phyloP scores from a whole-genome alignment of 2,888 invertebrate genomes.

The Stenolophus ochropezus region DNA sequence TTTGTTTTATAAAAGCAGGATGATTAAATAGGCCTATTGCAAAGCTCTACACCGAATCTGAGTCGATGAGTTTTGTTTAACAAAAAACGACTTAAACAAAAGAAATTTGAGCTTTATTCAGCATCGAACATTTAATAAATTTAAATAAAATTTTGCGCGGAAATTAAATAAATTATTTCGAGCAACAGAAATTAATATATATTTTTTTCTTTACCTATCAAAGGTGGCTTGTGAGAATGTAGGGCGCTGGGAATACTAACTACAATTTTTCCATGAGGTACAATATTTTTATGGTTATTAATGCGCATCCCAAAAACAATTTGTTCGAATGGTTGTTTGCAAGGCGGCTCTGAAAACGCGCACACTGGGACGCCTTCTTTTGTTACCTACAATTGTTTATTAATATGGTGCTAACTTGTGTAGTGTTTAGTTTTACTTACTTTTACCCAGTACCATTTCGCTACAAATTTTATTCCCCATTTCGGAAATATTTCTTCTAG shows the following conservation, averaged over 20 bases:
- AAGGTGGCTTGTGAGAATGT: constrained; percentile 96
- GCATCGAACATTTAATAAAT: too few relatives aligned
- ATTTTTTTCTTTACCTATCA: constrained; percentile 77
- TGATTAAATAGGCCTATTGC: too few relatives aligned
- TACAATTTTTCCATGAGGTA: constrained; percentile 78
- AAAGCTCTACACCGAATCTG: too few relatives aligned
- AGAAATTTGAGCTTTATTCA: too few relatives aligned
- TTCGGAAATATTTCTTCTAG: constrained; percentile 83
- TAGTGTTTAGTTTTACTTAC: constrained; percentile 70
- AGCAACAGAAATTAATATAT: too few relatives aligned
- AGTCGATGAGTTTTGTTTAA: too few relatives aligned
- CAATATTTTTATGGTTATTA: constrained; percentile 61
- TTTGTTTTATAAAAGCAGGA: too few relatives aligned
- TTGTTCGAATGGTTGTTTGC: constrained; percentile 93
- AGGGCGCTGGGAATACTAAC: constrained; percentile 92
- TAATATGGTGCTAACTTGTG: too few relatives aligned
- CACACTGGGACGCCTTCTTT: constrained; percentile 81
- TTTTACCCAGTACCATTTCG: constrained; percentile 94
- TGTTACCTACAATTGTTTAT: constrained; percentile 76
- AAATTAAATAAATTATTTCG: too few relatives aligned
- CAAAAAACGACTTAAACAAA: too few relatives aligned
- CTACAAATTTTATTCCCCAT: constrained; percentile 84
- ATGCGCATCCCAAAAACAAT: constrained; percentile 78
- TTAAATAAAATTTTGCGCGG: too few relatives aligned
- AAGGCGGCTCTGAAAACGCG: constrained; percentile 78